A percentile compares a stretch with the other conserved stretches of the same genome.
phyloP scores from a whole-genome alignment of 2,113 vertebrate genomes.

The Malaclemys terrapin region DNA sequence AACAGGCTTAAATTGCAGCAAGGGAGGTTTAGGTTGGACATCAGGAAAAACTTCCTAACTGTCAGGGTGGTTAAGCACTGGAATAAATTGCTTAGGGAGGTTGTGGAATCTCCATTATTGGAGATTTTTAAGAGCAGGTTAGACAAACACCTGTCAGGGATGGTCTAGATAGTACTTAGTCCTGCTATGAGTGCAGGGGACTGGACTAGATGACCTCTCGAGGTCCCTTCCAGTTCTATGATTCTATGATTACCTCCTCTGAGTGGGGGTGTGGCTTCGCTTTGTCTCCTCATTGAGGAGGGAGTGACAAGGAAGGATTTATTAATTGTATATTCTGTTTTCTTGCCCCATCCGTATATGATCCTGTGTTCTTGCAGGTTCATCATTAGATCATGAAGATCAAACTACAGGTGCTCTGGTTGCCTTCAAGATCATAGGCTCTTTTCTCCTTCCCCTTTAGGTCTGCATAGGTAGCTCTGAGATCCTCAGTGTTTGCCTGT shows the following conservation, averaged over 20 bases:
- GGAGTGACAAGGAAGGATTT: neutral
- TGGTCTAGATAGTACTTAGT: too few relatives aligned
- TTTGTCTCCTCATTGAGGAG: constrained; percentile 2
- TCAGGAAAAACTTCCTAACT: too few relatives aligned
- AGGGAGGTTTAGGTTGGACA: too few relatives aligned
- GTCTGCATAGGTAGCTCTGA: neutral
- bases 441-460: constrained; percentile 11
- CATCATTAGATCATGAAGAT: constrained; percentile 28
- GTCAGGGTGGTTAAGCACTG: too few relatives aligned
- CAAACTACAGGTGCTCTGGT: neutral
- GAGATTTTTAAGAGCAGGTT: too few relatives aligned
- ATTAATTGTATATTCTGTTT: neutral
- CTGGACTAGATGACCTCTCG: too few relatives aligned
- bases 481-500: neutral
- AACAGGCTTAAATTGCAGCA: too few relatives aligned
- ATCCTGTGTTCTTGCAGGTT: neutral
- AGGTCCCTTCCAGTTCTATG: too few relatives aligned
- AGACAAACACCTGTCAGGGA: too few relatives aligned
- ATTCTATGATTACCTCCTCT: neutral
- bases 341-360: neutral
- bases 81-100: too few relatives aligned
- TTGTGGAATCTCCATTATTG: too few relatives aligned
- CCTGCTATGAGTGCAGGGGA: too few relatives aligned
- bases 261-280: neutral
- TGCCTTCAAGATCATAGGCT: neutral